A percentile compares a stretch with the other conserved stretches of the same genome.
Evolutionary conservation across 1,140 invertebrate genomes (phyloP).

Genomic region (Lucilia sericata): DNA sequence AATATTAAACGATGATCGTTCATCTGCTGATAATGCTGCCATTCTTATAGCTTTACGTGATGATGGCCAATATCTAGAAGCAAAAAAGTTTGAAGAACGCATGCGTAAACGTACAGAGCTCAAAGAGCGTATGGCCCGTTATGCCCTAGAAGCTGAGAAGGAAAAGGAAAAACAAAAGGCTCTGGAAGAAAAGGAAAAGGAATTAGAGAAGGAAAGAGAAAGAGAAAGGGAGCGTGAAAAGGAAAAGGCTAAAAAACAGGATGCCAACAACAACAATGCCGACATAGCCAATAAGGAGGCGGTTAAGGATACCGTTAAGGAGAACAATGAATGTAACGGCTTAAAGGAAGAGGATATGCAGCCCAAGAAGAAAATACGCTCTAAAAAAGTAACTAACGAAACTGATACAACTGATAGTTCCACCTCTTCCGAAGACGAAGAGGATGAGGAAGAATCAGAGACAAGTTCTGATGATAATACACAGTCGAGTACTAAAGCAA

Average conservation of each 20-base stretch:
- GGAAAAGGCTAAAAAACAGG: constrained; percentile 54
- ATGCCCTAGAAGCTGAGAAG: constrained; percentile 77
- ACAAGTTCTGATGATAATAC: constrained; percentile 52
- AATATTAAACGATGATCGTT: constrained; percentile 61
- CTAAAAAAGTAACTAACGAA: constrained; percentile 66
- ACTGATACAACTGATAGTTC: constrained; percentile 30
- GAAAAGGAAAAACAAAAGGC: constrained; percentile 32
- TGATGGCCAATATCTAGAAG: constrained; percentile 70
- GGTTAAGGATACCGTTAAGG: constrained; percentile 50
- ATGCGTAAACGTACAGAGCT: constrained; percentile 84
- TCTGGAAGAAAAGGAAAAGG: constrained; percentile 15
- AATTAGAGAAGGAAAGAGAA: constrained; percentile 3
- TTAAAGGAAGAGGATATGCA: not conserved
- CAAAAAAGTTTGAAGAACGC: constrained; percentile 73
- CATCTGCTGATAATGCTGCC: constrained; percentile 65
- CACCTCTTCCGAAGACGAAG: constrained; percentile 4
- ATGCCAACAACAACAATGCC: constrained; percentile 44
- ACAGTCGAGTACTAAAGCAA: not conserved
- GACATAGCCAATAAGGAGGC: constrained; percentile 67
- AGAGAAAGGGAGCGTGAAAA: constrained; percentile 19
- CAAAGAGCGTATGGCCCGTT: constrained; percentile 82
- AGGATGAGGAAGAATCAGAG: constrained; percentile 51
- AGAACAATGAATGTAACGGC: constrained; percentile 51
- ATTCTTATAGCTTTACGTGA: constrained; percentile 62
- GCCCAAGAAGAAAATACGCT: constrained; percentile 42